Base-by-base conservation (phyloP, 2,113 vertebrate genomes). In the Sterna hirundo region DNA sequence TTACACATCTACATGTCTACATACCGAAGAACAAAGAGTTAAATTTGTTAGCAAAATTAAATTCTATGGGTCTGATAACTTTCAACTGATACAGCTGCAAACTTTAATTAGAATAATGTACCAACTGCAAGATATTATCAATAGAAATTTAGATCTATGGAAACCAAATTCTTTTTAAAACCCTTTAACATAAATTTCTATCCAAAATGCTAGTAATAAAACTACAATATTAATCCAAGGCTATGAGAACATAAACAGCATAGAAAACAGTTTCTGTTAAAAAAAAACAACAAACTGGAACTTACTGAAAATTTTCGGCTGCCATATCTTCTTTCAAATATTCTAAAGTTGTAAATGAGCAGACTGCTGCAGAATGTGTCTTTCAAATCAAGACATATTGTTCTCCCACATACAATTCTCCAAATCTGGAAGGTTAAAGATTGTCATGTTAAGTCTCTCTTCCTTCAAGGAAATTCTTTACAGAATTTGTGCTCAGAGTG, bases 241-340 rank as follows among this genome's bases (percentile, higher is more conserved):
- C 29, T 44, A 52, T 5, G 85, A 34, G 29, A 83, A 38, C 51
- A n/a, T 30, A 69, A 91, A 57, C 11, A n/a, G 29, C 0, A 4
- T 12, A 71, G 34, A 66, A 70, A 79, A 55, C 7, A 69, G 23
- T 76, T 84, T 85, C 7, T 71, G 34, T 64, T 77, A 29, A 92
- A 70, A 72, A 13, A 19, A 58, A 55, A 13, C 16, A 46, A 46
- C 17, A 9, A 85, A 86, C 38, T 78, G 49, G 57, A 93, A 98
- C 98, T 98, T 98, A 98, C 98, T 44, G 98, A 98, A 98, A 98
- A 98, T 97, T 98, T 98, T 96, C 98, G 97, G 97, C 98, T 98
- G 88, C 98, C 98, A 15, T 98, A 98, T 98, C 98, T 98, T 98
- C 98, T 98, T 97, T 98, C 98, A 98, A 98, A 98, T 97, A 98